Evolutionary conservation across 2,797 vertebrate genomes (phyloP).

Genomic region (Sebastes steindachneri): DNA sequence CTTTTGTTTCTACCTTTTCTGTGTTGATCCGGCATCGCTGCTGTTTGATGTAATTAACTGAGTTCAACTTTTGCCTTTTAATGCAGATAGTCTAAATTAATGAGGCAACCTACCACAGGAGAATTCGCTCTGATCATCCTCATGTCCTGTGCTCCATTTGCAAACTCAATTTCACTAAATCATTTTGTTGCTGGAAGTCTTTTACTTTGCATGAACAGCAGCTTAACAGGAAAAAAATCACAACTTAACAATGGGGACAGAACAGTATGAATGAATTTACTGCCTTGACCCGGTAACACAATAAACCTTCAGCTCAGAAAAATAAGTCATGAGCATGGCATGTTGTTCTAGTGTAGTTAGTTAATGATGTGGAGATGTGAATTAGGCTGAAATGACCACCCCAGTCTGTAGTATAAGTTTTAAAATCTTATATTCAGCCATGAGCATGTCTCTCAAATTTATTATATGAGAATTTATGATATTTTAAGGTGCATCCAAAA

Average conservation of each 20-base stretch:
- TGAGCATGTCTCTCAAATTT: not conserved
- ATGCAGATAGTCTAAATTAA: constrained; percentile 5
- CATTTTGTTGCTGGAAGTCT: not conserved
- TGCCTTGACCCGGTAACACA: constrained; percentile 15
- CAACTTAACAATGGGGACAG: not conserved
- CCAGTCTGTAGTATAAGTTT: not conserved
- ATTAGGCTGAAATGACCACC: not conserved
- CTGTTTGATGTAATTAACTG: not conserved
- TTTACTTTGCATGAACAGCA: constrained; percentile 26
- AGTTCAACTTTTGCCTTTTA: not conserved
- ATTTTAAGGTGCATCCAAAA: not conserved
- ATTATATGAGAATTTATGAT: not conserved
- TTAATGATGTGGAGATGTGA: constrained; percentile 19
- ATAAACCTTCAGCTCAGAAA: not conserved
- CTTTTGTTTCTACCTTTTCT: not conserved
- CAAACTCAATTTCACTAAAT: not conserved
- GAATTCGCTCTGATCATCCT: not conserved
- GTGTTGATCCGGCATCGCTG: not conserved
- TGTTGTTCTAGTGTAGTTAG: not conserved
- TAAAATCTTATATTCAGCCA: not conserved
- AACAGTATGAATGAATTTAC: constrained; percentile 31
- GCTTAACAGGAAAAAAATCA: constrained; percentile 3
- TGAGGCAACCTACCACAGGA: not conserved
- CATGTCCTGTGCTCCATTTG: not conserved
- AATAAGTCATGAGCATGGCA: not conserved